phyloP scores from a whole-genome alignment of 2,888 invertebrate species.

The Orthosia incerta region DNA sequence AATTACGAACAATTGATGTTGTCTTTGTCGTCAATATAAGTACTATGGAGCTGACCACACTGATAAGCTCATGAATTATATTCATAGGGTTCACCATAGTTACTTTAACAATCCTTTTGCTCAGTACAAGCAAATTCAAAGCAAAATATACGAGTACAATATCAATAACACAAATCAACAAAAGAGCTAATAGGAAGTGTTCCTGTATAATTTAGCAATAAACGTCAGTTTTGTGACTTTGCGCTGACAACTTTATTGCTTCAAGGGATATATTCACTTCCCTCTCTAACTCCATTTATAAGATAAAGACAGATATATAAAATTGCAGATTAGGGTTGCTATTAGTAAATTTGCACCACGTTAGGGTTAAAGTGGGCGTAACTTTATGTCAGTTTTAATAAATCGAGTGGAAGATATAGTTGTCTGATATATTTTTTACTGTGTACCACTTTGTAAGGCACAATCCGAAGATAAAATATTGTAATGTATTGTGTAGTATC shows the following conservation, averaged over 20 bases:
- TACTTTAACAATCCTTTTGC: not conserved
- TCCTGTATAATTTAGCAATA: slow-evolving; percentile 84
- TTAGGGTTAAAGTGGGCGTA: slow-evolving; percentile 87
- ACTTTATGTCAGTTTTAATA: slow-evolving; percentile 85
- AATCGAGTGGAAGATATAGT: slow-evolving; percentile 84
- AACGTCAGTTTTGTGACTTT: slow-evolving; percentile 75
- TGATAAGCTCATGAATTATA: too few relatives aligned
- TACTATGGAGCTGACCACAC: not conserved
- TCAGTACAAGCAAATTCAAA: slow-evolving; percentile 5
- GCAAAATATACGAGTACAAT: slow-evolving; percentile 23
- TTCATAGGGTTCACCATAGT: not conserved
- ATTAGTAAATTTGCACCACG: slow-evolving; percentile 73
- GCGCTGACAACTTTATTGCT: slow-evolving; percentile 77
- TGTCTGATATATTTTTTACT: slow-evolving; percentile 59
- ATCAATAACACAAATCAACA: slow-evolving; percentile 55
- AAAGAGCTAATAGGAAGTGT: slow-evolving; percentile 59
- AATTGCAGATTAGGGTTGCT: slow-evolving; percentile 69
- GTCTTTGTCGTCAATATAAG: not conserved
- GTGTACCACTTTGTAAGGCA: slow-evolving; percentile 49
- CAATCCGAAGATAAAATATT: slow-evolving; percentile 50
- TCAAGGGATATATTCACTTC: slow-evolving; percentile 63
- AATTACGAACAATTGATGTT: too few relatives aligned
- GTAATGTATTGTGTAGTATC: slow-evolving; percentile 44
- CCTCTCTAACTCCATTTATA: slow-evolving; percentile 53
- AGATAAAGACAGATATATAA: slow-evolving; percentile 61